These are phyloP conservation scores for Oreohelix idahoensis DNA, from an alignment of 1,140 invertebrate genomes.

Conservation along the genomic window DNA sequence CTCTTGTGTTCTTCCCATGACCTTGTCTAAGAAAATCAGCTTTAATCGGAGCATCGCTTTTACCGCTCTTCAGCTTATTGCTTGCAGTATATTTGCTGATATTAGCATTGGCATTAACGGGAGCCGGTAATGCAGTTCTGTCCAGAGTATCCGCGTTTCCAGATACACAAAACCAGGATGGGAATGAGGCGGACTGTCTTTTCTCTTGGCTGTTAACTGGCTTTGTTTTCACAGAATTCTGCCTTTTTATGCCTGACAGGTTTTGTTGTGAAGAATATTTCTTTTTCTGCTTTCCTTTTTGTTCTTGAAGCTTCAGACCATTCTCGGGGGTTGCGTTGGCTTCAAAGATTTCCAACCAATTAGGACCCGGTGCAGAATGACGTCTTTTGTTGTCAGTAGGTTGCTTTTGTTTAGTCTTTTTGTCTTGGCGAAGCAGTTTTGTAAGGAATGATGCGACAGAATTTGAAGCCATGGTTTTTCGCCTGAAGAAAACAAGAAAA, in stretches of 20 bases:
- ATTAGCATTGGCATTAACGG: background rate
- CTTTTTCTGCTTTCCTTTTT: background rate
- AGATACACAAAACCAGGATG: conserved; percentile 13
- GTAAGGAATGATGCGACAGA: background rate
- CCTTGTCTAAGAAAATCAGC: no score
- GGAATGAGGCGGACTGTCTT: background rate
- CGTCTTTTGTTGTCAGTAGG: background rate
- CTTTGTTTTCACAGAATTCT: background rate
- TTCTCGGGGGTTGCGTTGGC: background rate
- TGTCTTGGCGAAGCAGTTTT: conserved; percentile 1
- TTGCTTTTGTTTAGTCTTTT: background rate
- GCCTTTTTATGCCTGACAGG: background rate
- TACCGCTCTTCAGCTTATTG: background rate
- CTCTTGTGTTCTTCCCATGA: background rate
- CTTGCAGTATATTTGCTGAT: background rate
- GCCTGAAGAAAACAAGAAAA: background rate
- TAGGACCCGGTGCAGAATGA: background rate
- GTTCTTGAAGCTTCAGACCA: background rate
- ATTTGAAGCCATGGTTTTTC: background rate
- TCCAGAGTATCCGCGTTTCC: conserved; percentile 16
- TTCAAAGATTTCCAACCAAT: background rate
- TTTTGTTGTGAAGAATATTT: background rate
- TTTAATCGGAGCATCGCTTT: background rate
- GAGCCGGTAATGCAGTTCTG: background rate
- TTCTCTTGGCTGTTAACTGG: background rate